Base-by-base conservation (phyloP, 2,888 invertebrate genomes). In the Drosophila kuntzei region DNA sequence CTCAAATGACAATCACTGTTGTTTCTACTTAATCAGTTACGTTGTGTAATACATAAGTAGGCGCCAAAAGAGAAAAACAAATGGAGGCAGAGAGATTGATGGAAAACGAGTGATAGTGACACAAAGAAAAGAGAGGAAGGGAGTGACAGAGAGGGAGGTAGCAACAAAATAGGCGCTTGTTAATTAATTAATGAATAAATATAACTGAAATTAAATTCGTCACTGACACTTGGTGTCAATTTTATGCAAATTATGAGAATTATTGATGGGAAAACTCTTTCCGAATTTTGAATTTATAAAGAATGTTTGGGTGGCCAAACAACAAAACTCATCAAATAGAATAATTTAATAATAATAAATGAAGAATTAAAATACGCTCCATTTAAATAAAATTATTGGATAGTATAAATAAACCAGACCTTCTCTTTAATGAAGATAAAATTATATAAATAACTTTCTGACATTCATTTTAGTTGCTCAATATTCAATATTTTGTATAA, bases 1-100 rank as follows among this genome's bases (percentile, higher is more conserved):
- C 16, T 41, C 53, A 53, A 54, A 47, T 44, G 27, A 62, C 51
- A 69, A 61, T 71, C 29, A 47, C 46, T 51, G 44, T 34, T 6
- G 27, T 6, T 36, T 12, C 47, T 22, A 50, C 20, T 32, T 16
- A 25, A 32, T 14, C 46, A 51, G 32, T 39, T 46, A 2, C 8
- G 2, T 43, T 16, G n/a, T 18, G 22, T 14, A 6, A 11, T 43
- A 25, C 14, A 22, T 54, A 54, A 54, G 41, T 41, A 53, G 18
- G 5, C 41, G 27, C 18, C 18, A 29, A 18, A 39, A 39, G 9
- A 37, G 18, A 39, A 12, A 2, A 9, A n/a, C n/a, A 29, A 39
- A 29, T 14, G 9, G 20, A 16, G 27, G 4, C 8, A 22, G 12
- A 9, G 12, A 6, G 18, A 39, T 8, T 3, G 16, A 46, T 9